Percentiles rank a stretch among this genome's conserved stretches.
These are phyloP conservation scores for Acanthosoma haemorrhoidale DNA, from an alignment of 2,888 invertebrate genomes.

Conservation along the genomic window DNA sequence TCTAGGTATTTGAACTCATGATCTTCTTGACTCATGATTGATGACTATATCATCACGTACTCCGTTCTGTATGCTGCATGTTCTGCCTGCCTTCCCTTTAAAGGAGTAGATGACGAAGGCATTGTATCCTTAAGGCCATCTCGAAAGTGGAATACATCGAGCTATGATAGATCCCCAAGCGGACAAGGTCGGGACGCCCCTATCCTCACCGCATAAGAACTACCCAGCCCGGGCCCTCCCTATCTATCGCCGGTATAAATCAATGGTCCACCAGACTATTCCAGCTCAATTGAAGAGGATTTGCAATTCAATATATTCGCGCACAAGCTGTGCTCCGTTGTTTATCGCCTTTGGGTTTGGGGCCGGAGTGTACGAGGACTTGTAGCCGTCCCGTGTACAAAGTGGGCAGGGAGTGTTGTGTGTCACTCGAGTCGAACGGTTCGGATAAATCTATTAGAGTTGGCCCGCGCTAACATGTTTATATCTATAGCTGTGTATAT, in stretches of 20 bases:
- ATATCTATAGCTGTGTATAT: background rate
- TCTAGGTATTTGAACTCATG: no score
- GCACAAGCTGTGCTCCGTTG: background rate
- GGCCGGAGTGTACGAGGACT: no score
- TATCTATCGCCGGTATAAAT: background rate
- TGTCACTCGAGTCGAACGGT: background rate
- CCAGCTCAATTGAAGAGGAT: constrained; percentile 3
- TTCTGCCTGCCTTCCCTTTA: no score
- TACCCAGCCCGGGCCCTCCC: no score
- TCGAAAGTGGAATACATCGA: no score
- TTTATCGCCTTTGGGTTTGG: background rate
- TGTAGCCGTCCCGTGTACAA: background rate
- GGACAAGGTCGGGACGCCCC: no score
- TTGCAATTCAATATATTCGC: constrained; percentile 5
- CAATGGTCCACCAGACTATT: constrained; percentile 1
- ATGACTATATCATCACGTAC: no score
- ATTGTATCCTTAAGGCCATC: no score
- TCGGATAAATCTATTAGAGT: background rate
- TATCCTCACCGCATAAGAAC: no score
- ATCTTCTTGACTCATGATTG: no score
- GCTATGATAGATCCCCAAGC: background rate
- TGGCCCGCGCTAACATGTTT: background rate
- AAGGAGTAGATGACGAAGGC: no score
- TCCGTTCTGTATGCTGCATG: no score
- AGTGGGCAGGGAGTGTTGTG: constrained; percentile 2